Evolutionary conservation across 2,113 vertebrate genomes (phyloP).

Genomic region (Vireo altiloquus): DNA sequence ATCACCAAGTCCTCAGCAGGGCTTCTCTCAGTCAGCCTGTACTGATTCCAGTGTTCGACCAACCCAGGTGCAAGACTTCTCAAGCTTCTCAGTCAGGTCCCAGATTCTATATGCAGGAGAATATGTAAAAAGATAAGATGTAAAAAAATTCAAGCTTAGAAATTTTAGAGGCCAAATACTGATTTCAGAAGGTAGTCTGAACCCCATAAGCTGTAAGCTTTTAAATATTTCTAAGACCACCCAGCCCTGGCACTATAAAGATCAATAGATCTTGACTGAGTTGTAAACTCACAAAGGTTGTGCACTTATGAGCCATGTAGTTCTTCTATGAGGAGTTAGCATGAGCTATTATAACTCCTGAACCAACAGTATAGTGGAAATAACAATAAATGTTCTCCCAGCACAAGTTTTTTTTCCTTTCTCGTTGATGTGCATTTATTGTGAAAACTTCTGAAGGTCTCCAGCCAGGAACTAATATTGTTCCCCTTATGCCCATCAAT

Average conservation of each 20-base stretch:
- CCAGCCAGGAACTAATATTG: neutral
- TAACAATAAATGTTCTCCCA: neutral
- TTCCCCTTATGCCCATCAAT: neutral
- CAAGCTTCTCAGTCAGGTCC: neutral
- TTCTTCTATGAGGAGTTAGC: neutral
- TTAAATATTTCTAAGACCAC: neutral
- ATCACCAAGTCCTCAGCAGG: neutral
- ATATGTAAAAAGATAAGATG: neutral
- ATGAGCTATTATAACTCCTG: neutral
- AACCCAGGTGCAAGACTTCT: neutral
- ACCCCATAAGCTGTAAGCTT: neutral
- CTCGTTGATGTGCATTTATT: neutral
- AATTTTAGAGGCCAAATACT: neutral
- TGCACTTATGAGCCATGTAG: neutral
- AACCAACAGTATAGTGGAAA: neutral
- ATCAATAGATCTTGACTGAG: neutral
- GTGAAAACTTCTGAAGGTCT: neutral
- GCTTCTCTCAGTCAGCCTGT: neutral
- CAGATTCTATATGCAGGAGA: neutral
- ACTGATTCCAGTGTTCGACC: accelerated
- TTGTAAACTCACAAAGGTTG: neutral
- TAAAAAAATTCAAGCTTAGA: neutral
- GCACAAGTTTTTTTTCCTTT: neutral
- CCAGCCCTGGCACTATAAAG: neutral
- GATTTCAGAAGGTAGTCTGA: neutral